A percentile compares a stretch with the other conserved stretches of the same genome.
These are phyloP conservation scores for Anthonomus grandis DNA, from an alignment of 1,140 invertebrate species.

Conservation along the genomic window DNA sequence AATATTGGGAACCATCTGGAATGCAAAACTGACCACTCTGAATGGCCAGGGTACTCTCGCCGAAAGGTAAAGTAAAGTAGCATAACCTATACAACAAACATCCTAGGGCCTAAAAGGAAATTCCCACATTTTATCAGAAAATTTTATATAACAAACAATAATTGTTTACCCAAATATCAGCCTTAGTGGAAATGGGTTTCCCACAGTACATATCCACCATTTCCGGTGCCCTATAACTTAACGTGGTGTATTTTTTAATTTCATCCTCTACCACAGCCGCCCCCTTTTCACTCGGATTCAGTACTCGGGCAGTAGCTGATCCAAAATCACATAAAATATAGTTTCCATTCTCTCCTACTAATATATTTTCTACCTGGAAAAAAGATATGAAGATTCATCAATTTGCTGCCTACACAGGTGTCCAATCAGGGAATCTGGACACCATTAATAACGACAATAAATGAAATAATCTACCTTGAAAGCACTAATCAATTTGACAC, in stretches of 20 bases:
- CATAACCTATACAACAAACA: slow-evolving; percentile 90
- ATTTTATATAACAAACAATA: slow-evolving; percentile 4
- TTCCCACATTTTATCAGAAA: neutral
- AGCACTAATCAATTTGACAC: neutral
- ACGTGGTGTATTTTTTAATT: slow-evolving; percentile 91
- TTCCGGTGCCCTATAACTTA: slow-evolving; percentile 91
- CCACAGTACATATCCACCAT: slow-evolving; percentile 93
- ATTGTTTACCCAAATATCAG: slow-evolving; percentile 80
- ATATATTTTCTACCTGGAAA: slow-evolving; percentile 19
- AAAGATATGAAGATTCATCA: no score
- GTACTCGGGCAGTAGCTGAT: slow-evolving; percentile 71
- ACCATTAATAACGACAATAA: no score
- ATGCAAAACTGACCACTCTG: slow-evolving; percentile 87
- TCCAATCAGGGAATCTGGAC: no score
- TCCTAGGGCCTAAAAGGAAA: slow-evolving; percentile 70
- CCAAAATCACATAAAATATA: slow-evolving; percentile 42
- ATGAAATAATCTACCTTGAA: neutral
- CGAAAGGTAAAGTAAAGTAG: slow-evolving; percentile 90
- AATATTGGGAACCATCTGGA: slow-evolving; percentile 79
- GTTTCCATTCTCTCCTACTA: slow-evolving; percentile 32
- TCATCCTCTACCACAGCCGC: slow-evolving; percentile 81
- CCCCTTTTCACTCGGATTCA: slow-evolving; percentile 72
- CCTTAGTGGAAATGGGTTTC: slow-evolving; percentile 85
- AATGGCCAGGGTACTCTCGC: slow-evolving; percentile 90
- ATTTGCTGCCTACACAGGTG: no score